Percentiles rank a stretch among this genome's conserved stretches.
phyloP scores from a whole-genome alignment of 2,888 invertebrate genomes.

The Fragum fragum region DNA sequence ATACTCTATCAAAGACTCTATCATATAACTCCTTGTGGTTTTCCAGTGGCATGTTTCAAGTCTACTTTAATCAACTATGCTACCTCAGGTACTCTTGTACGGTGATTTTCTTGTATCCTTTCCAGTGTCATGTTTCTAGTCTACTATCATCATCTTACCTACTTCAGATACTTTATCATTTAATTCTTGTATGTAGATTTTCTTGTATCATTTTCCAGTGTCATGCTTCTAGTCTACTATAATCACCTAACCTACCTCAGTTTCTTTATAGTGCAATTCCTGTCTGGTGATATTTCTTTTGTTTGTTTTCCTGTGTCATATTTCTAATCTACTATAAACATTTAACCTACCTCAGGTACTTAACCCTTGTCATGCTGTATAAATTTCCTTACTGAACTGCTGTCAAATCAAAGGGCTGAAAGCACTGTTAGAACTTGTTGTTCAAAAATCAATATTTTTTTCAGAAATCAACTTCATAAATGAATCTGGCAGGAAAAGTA shows the following conservation, averaged over 20 bases:
- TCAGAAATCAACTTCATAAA: too few relatives aligned
- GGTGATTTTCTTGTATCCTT: conserved; percentile 93
- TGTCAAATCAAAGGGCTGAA: too few relatives aligned
- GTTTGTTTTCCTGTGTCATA: conserved; percentile 95
- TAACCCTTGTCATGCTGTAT: too few relatives aligned
- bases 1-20: too few relatives aligned
- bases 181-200: conserved; percentile 91
- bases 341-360: conserved; percentile 81
- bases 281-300: conserved; percentile 92
- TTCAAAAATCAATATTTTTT: too few relatives aligned
- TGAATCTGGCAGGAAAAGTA: too few relatives aligned
- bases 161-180: conserved; percentile 79
- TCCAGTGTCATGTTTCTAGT: conserved; percentile 95
- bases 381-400: too few relatives aligned
- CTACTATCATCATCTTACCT: too few relatives aligned
- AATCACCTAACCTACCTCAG: conserved; percentile 81
- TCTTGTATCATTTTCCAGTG: conserved; percentile 93
- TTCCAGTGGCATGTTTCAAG: conserved; percentile 94
- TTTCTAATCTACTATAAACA: conserved; percentile 92
- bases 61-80: too few relatives aligned
- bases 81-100: conserved; percentile 88
- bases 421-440: too few relatives aligned
- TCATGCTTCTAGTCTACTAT: conserved; percentile 95
- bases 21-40: conserved; percentile 91
- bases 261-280: conserved; percentile 88